Conservation (phyloP, 2,888 invertebrate genomes). For the Dascillus cervinus region DNA sequence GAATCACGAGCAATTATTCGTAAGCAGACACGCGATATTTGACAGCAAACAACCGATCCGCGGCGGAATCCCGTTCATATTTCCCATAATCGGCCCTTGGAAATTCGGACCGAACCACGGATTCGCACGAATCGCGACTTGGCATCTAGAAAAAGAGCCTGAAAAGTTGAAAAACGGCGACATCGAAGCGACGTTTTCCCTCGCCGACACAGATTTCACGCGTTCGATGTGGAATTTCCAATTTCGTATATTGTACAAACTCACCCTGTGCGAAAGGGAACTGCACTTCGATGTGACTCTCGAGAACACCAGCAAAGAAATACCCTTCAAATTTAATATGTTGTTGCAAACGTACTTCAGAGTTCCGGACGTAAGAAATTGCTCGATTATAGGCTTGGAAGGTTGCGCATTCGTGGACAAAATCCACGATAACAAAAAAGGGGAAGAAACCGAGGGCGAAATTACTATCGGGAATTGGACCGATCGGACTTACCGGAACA, state of each 20-base stretch:
- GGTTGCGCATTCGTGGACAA: constrained; percentile 2
- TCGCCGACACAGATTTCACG: constrained; percentile 12
- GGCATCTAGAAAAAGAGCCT: constrained; percentile 19
- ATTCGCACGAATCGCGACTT: constrained; percentile 18
- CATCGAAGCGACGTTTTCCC: constrained; percentile 9
- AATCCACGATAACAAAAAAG: neutral
- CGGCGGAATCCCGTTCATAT: constrained; percentile 21
- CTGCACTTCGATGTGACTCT: constrained; percentile 8
- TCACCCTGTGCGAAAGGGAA: constrained; percentile 13
- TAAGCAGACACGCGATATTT: constrained; percentile 13
- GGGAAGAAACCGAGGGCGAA: neutral
- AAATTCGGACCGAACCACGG: constrained; percentile 20
- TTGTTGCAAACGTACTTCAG: constrained; percentile 7
- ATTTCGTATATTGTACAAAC: constrained; percentile 14
- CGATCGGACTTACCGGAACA: constrained; percentile 6
- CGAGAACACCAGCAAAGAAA: constrained; percentile 3
- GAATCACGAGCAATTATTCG: constrained; percentile 22
- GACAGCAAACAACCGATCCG: constrained; percentile 15
- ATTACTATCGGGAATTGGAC: constrained; percentile 1
- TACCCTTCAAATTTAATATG: constrained; percentile 6
- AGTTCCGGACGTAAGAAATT: constrained; percentile 7
- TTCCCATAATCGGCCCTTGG: constrained; percentile 20
- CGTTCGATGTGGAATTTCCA: constrained; percentile 18
- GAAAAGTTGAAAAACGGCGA: constrained; percentile 11
- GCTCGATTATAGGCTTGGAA: constrained; percentile 8